These are phyloP conservation scores for Cheirogaleus medius DNA, from an alignment of 2,113 vertebrate species.

Conservation along the genomic window DNA sequence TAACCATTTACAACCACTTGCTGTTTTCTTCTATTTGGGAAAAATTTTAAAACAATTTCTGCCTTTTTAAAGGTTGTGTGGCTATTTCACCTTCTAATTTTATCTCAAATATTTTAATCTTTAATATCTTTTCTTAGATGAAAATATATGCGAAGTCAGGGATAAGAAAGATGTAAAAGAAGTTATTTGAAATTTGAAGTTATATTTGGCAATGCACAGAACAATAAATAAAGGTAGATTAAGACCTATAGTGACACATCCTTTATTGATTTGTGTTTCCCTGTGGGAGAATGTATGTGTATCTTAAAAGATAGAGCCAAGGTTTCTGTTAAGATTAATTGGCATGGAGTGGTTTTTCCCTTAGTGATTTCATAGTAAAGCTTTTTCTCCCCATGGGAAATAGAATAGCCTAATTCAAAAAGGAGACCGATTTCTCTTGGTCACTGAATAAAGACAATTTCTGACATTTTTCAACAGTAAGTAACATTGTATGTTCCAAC, in stretches of 20 bases:
- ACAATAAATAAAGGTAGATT: neutral
- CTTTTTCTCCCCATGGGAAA: neutral
- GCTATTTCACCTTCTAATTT: neutral
- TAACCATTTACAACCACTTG: neutral
- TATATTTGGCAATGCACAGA: neutral
- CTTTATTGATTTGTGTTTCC: neutral
- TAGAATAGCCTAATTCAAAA: neutral
- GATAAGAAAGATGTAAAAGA: neutral
- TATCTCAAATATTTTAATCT: constrained; percentile 11
- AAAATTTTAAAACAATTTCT: neutral
- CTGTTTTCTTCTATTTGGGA: neutral
- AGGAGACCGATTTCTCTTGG: neutral
- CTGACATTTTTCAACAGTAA: neutral
- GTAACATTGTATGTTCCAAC: neutral
- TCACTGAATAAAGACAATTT: neutral
- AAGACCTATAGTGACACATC: neutral
- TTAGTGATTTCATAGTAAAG: constrained; percentile 22
- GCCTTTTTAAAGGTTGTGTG: neutral
- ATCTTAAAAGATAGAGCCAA: neutral
- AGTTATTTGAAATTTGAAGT: constrained; percentile 26
- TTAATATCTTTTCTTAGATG: neutral
- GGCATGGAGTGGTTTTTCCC: neutral
- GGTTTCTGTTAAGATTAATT: constrained; percentile 7
- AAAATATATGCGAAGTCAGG: neutral
- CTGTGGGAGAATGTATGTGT: neutral